Evolutionary conservation across 2,888 invertebrate species (phyloP), one percentile per base, ranked within the genome.

Genomic region (Homarus gammarus): DNA sequence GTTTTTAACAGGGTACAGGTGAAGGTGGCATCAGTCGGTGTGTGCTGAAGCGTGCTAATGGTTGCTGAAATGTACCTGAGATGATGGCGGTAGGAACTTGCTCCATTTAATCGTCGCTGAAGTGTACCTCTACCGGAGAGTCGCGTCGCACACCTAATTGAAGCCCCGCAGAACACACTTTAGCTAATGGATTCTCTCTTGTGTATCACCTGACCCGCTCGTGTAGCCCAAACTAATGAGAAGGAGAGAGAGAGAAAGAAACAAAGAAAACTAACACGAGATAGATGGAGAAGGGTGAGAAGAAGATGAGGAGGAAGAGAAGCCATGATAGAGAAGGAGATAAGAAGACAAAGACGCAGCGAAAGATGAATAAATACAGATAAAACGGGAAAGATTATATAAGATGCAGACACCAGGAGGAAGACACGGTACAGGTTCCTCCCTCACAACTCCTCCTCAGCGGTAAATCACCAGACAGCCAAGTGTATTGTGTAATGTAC

Each of bases 31-130:
- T 49, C 49, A 49, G 56, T 56, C 5, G 12, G 56, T 56, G 56
- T 56, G 56, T 56, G 56, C 22, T 56, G 56, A 56, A 56, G 56
- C 56, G 56, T 22, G 56, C 56, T 56, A 56, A 56, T 56, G 56
- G 56, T 22, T 22, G 18, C 22, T 56, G 56, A 56, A 56, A 56
- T 56, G 56, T 56, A 56, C 56, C 56, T 22, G 18, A 56, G 44
- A 44, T 12, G 44, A 12, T 44, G 44, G 12, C 12, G 44, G 12
- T 12, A 8, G 44, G 12, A 22, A 22, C 56, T 12, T 56, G 56
- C 5, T 18, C 18, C 56, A 56, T 22, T 12, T 56, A 12, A 22
- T 22, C 5, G 56, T 12, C 0, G 22, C 18, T 12, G 56, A 22
- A 22, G 56, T 56, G 56, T 56, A 56, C 56, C 22, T 56, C 22